A percentile compares a stretch with the other conserved stretches of the same genome.
Conservation (phyloP, 2,888 invertebrate genomes). For the Nebria brevicollis region DNA sequence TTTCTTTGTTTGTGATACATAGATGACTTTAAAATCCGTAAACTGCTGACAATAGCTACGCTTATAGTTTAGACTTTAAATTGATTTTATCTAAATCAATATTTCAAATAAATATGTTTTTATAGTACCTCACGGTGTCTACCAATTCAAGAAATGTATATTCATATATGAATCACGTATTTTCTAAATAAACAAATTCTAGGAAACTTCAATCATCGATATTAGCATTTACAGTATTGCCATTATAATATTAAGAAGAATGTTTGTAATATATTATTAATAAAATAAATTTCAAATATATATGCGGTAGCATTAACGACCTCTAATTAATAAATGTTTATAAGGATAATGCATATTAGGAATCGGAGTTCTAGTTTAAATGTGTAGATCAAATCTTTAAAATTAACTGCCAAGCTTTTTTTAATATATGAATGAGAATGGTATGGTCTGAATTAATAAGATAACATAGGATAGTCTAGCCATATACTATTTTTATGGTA, state of each 20-base stretch:
- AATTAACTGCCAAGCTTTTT: background rate
- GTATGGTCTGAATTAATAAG: background rate
- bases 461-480: background rate
- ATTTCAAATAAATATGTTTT: conserved; percentile 5
- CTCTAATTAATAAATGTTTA: too few species aligned
- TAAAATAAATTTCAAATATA: too few species aligned
- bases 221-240: too few species aligned
- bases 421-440: background rate
- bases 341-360: background rate
- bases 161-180: too few species aligned
- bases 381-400: background rate
- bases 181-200: too few species aligned
- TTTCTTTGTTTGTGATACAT: background rate
- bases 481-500: background rate
- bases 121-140: background rate
- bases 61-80: conserved; percentile 16
- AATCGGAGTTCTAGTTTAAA: background rate
- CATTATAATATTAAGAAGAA: too few species aligned
- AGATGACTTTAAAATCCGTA: conserved; percentile 17
- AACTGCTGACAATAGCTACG: conserved; percentile 37
- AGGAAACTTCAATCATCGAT: too few species aligned
- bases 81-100: background rate
- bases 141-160: background rate
- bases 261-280: too few species aligned
- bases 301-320: too few species aligned